Evolutionary conservation across 2,797 vertebrate species (phyloP), one percentile per base, ranked within the genome.

Genomic region (Silurus aristotelis): DNA sequence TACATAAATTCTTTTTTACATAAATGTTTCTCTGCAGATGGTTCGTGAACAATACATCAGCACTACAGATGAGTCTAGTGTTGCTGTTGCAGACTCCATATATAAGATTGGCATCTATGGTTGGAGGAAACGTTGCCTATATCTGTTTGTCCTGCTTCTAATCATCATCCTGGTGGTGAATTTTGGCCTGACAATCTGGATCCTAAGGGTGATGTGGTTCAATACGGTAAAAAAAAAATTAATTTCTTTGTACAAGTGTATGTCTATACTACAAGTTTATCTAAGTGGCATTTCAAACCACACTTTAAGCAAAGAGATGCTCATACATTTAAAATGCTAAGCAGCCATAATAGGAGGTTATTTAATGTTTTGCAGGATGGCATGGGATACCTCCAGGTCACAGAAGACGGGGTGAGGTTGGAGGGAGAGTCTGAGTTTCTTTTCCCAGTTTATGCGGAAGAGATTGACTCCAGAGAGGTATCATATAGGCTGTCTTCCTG

Each of bases 151-250:
- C 79, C 95, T 99, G 63, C 95, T 99, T 87, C 94, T 99, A 86
- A 94, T 99, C 85, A 90, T 96, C 93, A 94, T 97, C 90, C 92
- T 99, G 79, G 95, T 98, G 77, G 96, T 99, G 92, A 98, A 99
- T 93, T 94, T 98, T 81, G 96, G 96, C 88, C 95, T 99, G 83
- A 97, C 97, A 75, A 96, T 99, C 90, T 99, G 98, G 98, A 97
- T 98, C 92, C 92, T 99, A 83, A 94, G 96, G 94, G 97, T 99
- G 91, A 99, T 98, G 97, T 98, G 97, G 97, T 99, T 99, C 94
- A 99, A 97, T 91, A 92, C 96, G 85, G 98, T 99, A 94, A 91
- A 96, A 52, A 9, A 38, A 38, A 38, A 38, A 38, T 4, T 3
- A 5, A 38, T 38, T 38, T 38, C 38, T 38, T 38, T 38, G 38